A percentile compares a stretch with the other conserved stretches of the same genome.
Evolutionary conservation across 1,140 invertebrate species (phyloP).

Genomic region (Steinernema khuongi): DNA sequence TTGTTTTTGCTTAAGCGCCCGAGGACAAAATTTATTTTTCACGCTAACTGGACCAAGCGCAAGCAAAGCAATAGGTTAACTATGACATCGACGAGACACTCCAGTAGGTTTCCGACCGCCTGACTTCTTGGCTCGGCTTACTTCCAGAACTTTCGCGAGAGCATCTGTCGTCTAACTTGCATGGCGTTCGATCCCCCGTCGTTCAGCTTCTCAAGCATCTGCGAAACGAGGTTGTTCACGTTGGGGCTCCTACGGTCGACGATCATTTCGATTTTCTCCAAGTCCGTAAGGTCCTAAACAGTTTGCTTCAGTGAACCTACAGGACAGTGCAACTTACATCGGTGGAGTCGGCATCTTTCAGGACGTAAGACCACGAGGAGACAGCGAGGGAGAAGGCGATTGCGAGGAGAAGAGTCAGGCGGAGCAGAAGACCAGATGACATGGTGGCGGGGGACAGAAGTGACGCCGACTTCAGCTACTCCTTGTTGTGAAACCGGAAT

Average conservation of each 20-base stretch:
- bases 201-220: conserved; percentile 4
- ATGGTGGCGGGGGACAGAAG: background rate
- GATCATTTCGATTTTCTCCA: background rate
- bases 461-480: background rate
- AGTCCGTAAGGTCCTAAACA: background rate
- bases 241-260: background rate
- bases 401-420: background rate
- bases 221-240: background rate
- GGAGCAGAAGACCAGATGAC: background rate
- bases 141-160: conserved; percentile 1
- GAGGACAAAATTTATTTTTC: no score
- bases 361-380: background rate
- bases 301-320: background rate
- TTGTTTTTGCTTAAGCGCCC: no score
- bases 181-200: background rate
- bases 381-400: background rate
- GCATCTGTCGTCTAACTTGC: background rate
- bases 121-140: background rate
- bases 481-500: background rate
- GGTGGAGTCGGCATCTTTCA: background rate
- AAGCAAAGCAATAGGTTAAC: no score
- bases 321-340: background rate
- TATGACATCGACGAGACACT: no score
- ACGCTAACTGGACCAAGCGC: no score
- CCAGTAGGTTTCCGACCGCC: background rate